phyloP scores from a whole-genome alignment of 2,888 invertebrate genomes.

The Dinocampus coccinellae region DNA sequence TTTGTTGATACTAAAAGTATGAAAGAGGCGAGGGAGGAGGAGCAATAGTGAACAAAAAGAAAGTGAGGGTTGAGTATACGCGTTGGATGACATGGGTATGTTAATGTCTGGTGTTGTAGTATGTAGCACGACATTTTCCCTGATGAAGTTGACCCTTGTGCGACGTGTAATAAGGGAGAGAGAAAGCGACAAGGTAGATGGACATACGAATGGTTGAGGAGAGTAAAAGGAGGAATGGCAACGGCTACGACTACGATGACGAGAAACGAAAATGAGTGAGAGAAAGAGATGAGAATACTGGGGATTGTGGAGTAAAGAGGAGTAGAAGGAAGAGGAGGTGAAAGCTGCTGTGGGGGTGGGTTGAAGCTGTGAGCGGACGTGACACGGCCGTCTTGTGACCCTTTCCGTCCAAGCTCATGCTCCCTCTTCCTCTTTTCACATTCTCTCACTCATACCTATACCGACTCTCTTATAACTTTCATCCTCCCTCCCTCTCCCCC shows the following conservation, averaged over 20 bases:
- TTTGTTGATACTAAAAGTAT: not conserved
- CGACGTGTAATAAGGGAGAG: constrained; percentile 68
- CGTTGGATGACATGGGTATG: constrained; percentile 50
- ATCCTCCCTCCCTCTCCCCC: constrained; percentile 36
- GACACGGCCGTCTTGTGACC: constrained; percentile 68
- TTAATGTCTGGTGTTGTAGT: constrained; percentile 58
- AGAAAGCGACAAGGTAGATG: constrained; percentile 47
- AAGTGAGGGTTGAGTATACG: not conserved
- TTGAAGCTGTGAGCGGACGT: constrained; percentile 65
- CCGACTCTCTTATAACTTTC: not conserved
- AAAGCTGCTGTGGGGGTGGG: constrained; percentile 61
- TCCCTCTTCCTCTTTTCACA: constrained; percentile 31
- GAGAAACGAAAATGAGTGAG: constrained; percentile 32
- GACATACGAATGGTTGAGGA: constrained; percentile 45
- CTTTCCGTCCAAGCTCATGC: constrained; percentile 48
- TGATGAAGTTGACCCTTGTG: constrained; percentile 66
- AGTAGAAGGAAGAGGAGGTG: constrained; percentile 57
- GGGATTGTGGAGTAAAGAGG: constrained; percentile 50
- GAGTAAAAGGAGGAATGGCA: constrained; percentile 41
- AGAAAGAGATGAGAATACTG: constrained; percentile 46
- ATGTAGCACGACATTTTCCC: constrained; percentile 58
- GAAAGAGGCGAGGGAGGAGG: not conserved
- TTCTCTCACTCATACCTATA: constrained; percentile 25
- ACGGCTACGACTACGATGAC: constrained; percentile 22
- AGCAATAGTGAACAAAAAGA: no score